Base-by-base conservation (phyloP, 2,113 vertebrate species). In the Noctilio leporinus region DNA sequence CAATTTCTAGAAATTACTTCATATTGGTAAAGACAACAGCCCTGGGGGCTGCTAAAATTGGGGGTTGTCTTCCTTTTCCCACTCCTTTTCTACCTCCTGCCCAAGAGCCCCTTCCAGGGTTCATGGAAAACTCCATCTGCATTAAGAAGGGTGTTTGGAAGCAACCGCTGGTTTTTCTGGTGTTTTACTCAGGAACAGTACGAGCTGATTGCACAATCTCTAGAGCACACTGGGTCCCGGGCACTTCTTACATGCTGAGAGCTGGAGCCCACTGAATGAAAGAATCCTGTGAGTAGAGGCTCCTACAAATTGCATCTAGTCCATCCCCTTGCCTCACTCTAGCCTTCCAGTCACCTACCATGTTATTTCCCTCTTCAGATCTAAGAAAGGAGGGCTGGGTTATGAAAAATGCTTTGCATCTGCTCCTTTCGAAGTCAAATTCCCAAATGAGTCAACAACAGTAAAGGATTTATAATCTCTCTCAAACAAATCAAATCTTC, bases 351-450 rank as follows among this genome's bases (percentile, higher is more conserved):
- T 20, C 57, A 62, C 86, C 89, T 55, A 64, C 67, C 6, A 1
- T 47, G 55, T 57, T 5, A 76, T 59, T 77, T 84, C 24, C 75
- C 85, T 80, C 86, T 84, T 94, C 69, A 84, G 65, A 69, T 65
- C 17, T 57, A 64, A 89, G 89, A 51, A 89, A 81, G 47, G 76
- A 93, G 64, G 55, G 35, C 73, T 72, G n/a, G 73, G 51, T 47
- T 76, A 73, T 10, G 62, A 91, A 89, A 95, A 88, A 67, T 24
- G 76, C 86, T 97, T 95, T 78, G 75, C 73, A 94, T 87, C 89
- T 86, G 69, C 89, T 94, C 89, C 75, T 89, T 84, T 94, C 75
- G 93, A 94, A 97, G 93, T 76, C 92, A 96, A 93, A 96, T 97
- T 92, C 92, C 87, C 90, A 83, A 86, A 94, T 59, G 65, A 89